Base-by-base conservation (phyloP, 1,140 invertebrate genomes). In the Apis cerana region DNA sequence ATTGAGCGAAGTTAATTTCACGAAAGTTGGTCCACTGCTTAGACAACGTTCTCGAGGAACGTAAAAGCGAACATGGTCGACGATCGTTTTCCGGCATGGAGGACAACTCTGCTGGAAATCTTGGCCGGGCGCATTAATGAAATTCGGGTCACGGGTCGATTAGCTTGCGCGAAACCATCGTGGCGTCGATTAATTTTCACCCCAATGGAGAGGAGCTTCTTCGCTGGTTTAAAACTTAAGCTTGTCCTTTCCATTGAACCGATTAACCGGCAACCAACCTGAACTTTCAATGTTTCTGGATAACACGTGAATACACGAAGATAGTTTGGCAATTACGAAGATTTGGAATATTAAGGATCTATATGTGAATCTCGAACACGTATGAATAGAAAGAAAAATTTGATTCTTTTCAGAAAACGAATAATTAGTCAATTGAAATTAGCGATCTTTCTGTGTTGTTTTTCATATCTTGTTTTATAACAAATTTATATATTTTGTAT, bases 1-100 rank as follows among this genome's bases (percentile, higher is more conserved):
- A 91, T 91, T 89, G 90, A 90, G 86, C 83, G 89, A 84, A 91
- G 90, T 91, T 91, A 90, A 91, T 91, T 91, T 89, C 85, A 58
- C 83, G 81, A 89, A 90, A 91, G 89, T 90, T 90, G 69, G 68
- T 59, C 82, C 33, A 56, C 15, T 69, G 74, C 80, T 77, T 70
- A 80, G 56, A 75, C n/a, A 71, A 23, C 23, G 43, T 72, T 5
- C 23, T 23, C 5, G 65, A 71, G 43, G 58, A 27, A 21, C 33
- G 74, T 19, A 54, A 27, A 75, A 52, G 54, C 17, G 54, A 61
- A 50, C 50, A 61, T 21, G 52, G 48, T 21, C 19, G 52, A 23
- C 19, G 80, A 82, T 59, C 64, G 64, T 76, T 75, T 68, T 82
- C 77, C 33, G 19, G 50, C 48, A 52, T 3, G 19, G 43, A 10